These are phyloP conservation scores for Mystacornis crossleyi DNA, from an alignment of 2,113 vertebrate species.

Conservation along the genomic window DNA sequence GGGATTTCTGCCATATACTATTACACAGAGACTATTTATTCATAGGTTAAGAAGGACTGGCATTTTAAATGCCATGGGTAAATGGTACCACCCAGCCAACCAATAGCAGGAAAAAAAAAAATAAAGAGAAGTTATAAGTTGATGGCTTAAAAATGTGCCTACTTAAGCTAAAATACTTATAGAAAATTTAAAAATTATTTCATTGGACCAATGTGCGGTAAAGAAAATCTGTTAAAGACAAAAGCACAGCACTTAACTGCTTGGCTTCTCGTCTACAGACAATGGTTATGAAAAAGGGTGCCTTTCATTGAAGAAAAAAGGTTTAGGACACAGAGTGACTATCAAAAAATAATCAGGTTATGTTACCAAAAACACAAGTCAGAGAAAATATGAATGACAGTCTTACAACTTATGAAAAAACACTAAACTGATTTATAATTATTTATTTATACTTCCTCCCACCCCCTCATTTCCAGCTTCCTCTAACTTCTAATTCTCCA, in stretches of 20 bases:
- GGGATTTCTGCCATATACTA: background rate
- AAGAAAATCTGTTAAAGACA: background rate
- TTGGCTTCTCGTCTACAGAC: background rate
- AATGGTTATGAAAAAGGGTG: background rate
- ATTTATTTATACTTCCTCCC: background rate
- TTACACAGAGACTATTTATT: background rate
- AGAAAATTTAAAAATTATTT: background rate
- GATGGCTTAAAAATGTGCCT: background rate
- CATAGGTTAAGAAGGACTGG: background rate
- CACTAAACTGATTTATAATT: rapidly evolving
- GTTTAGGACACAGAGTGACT: background rate
- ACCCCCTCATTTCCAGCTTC: background rate
- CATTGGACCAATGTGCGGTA: background rate
- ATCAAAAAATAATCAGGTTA: background rate
- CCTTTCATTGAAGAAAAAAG: background rate
- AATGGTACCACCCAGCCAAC: background rate
- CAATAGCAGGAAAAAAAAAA: background rate
- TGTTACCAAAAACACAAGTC: background rate
- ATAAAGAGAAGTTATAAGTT: background rate
- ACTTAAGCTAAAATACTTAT: background rate
- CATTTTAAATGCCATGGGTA: background rate
- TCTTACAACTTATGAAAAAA: background rate
- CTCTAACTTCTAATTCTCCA: background rate
- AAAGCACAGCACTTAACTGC: background rate
- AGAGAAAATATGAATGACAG: background rate